Conservation (phyloP, 1,140 invertebrate genomes). For the Cryptotermes secundus region DNA sequence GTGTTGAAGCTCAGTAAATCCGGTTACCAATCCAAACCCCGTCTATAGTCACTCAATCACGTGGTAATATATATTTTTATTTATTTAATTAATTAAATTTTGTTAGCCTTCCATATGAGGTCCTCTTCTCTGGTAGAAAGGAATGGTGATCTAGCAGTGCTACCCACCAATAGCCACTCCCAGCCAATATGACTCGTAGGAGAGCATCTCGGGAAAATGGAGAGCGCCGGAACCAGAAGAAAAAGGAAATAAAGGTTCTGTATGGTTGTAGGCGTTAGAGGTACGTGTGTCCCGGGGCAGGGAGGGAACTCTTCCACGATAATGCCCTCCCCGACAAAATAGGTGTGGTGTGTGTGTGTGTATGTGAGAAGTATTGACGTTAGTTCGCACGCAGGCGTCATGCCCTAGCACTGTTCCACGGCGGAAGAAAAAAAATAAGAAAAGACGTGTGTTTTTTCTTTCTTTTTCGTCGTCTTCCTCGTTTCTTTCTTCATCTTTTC, state of each 20-base stretch:
- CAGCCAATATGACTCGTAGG: neutral
- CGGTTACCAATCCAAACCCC: too few relatives aligned
- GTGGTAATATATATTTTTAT: too few relatives aligned
- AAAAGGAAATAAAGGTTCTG: neutral
- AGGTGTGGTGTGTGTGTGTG: constrained; percentile 2
- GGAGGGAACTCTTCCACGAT: neutral
- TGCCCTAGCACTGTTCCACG: neutral
- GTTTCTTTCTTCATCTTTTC: neutral
- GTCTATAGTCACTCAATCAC: too few relatives aligned
- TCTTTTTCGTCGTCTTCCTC: neutral
- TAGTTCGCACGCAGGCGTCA: constrained; percentile 21
- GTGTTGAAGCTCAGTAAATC: too few relatives aligned
- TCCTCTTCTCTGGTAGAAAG: too few relatives aligned
- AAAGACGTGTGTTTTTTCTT: constrained; percentile 22
- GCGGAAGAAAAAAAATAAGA: neutral
- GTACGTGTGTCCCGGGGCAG: constrained; percentile 3
- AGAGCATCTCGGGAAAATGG: neutral
- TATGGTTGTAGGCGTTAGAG: constrained; percentile 10
- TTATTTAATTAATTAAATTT: too few relatives aligned
- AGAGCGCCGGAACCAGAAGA: neutral
- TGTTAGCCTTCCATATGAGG: too few relatives aligned
- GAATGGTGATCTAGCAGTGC: too few relatives aligned
- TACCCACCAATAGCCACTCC: neutral
- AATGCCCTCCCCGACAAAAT: constrained; percentile 6
- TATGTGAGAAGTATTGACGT: constrained; percentile 29